Conservation (phyloP, 2,797 vertebrate genomes). For the Lindbergichthys nudifrons region DNA sequence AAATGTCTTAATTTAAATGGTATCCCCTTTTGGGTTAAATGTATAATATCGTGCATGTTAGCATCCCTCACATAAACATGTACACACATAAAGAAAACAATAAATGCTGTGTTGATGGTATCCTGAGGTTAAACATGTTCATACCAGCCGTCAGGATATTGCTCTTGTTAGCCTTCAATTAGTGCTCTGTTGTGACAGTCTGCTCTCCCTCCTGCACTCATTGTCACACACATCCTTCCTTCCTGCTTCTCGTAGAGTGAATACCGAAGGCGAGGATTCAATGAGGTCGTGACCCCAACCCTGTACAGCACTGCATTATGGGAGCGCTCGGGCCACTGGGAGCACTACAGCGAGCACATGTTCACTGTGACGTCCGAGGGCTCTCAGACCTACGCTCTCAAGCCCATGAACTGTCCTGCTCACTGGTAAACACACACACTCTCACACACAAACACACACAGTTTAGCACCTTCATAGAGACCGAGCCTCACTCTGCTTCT, state of each 20-base stretch:
- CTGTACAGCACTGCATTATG: slow-evolving; percentile 91
- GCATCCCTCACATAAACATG: not conserved
- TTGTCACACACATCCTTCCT: slow-evolving; percentile 52
- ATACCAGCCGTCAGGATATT: slow-evolving; percentile 60
- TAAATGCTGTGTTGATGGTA: slow-evolving; percentile 6
- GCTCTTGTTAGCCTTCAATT: slow-evolving; percentile 41
- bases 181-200: slow-evolving; percentile 36
- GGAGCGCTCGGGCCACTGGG: slow-evolving; percentile 96
- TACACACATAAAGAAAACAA: not conserved
- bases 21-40: not conserved
- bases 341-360: slow-evolving; percentile 93
- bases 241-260: slow-evolving; percentile 83
- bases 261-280: slow-evolving; percentile 89
- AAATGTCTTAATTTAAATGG: not conserved
- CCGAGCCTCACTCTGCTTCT: slow-evolving; percentile 6
- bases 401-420: slow-evolving; percentile 97
- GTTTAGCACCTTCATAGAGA: not conserved
- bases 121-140: slow-evolving; percentile 18
- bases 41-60: slow-evolving; percentile 2
- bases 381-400: slow-evolving; percentile 88
- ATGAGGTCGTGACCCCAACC: slow-evolving; percentile 93
- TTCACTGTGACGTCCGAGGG: slow-evolving; percentile 86
- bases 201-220: slow-evolving; percentile 33
- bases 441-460: slow-evolving; percentile 3
- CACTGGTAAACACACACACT: slow-evolving; percentile 87